These are phyloP conservation scores for fruit fly (Drosophila melanogaster) DNA, from an alignment of 1,140 invertebrate species.

Conservation along the genomic window Release_6_plus_ISO1_MT NT_033777.3:25652501-25653000, in stretches of 20 bases:
- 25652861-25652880: not conserved
- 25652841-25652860: not conserved
- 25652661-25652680: not conserved
- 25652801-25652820: not conserved
- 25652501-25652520: not conserved
- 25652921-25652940: conserved; percentile 5
- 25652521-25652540: too few species aligned
- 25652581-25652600: too few species aligned
- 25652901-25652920: not conserved
- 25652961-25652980: too few species aligned
- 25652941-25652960: not conserved
- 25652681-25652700: not conserved
- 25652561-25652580: too few species aligned
- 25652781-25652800: not conserved
- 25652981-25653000: too few species aligned
- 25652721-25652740: not conserved
- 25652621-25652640: not conserved
- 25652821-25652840: not conserved
- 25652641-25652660: too few species aligned
- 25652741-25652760: not conserved
- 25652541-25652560: too few species aligned
- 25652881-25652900: not conserved
- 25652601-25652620: not conserved
- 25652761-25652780: not conserved
- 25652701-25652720: too few species aligned